Evolutionary conservation across 2,797 vertebrate genomes (phyloP), one percentile per base, ranked within the genome.

Genomic region (Anisognathus igniventris): DNA sequence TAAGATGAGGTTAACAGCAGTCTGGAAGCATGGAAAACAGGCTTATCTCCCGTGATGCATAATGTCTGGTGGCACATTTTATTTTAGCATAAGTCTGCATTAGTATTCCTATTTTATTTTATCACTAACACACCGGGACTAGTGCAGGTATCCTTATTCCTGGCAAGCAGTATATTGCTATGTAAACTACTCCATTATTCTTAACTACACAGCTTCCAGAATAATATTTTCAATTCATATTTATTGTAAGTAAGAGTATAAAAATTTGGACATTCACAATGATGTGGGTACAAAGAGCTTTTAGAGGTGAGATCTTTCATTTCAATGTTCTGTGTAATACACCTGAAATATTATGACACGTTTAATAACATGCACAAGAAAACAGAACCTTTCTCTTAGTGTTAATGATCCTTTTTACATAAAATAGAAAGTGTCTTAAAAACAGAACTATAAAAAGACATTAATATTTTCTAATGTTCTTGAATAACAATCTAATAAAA

Each of bases 401-500:
- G 57, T 56, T 91, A 95, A 95, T 88, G 88, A 68, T 58, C 70
- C 44, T 90, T 94, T 50, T 60, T 90, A 67, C 30, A 79, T 66
- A 88, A 88, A 95, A 92, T 21, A 90, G 25, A 84, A 83, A 86
- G 28, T 53, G 54, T 84, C 48, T 81, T 81, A 22, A 90, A 77
- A 56, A 0, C 16, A 64, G 40, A 77, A 40, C 21, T 37, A 51
- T 75, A 76, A 88, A 84, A 88, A 73, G 12, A 30, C 16, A 45
- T 61, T 62, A 91, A 60, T 89, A 84, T 86, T 88, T 94, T 90
- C 22, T 92, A 81, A 92, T 78, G 14, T 45, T 88, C 62, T 86
- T 95, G 61, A 93, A 80, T 84, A 96, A 84, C n/a, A 86, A 67
- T 93, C 40, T 82, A 86, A 94, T 92, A 92, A 86, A 95, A 76